Percentiles rank a stretch among this genome's conserved stretches.
phyloP scores from a whole-genome alignment of 2,888 invertebrate genomes.

The Lithosia quadra region DNA sequence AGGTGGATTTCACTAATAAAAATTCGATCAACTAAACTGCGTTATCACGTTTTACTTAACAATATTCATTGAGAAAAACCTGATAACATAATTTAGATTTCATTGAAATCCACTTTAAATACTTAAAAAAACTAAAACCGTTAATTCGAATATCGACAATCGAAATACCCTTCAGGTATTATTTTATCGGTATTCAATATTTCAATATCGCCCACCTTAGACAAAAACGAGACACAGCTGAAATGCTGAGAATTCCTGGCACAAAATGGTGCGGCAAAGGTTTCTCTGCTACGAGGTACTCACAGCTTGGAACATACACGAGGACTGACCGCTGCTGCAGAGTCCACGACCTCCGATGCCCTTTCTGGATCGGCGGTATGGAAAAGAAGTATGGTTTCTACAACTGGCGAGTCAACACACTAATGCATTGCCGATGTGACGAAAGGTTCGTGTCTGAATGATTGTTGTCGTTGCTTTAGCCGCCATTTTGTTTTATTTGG shows the following conservation, averaged over 20 bases:
- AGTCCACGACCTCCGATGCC: constrained; percentile 94
- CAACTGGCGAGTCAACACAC: constrained; percentile 96
- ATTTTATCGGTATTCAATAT: neutral
- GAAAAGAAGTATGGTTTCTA: constrained; percentile 94
- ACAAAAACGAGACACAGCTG: constrained; percentile 83
- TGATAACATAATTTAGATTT: neutral
- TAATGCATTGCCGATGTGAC: constrained; percentile 97
- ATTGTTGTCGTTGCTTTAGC: constrained; percentile 48
- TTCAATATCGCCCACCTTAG: constrained; percentile 57
- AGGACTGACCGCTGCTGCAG: constrained; percentile 95
- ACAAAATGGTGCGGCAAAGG: constrained; percentile 98
- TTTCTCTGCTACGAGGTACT: constrained; percentile 92
- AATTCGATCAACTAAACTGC: neutral
- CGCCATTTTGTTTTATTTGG: constrained; percentile 24
- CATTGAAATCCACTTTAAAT: neutral
- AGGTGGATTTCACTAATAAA: neutral
- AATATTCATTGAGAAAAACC: neutral
- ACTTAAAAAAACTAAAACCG: no score
- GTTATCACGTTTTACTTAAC: neutral
- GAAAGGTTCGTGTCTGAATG: constrained; percentile 89
- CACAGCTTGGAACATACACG: constrained; percentile 94
- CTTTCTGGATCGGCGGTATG: constrained; percentile 94
- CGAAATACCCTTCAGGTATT: neutral
- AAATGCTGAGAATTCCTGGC: constrained; percentile 94
- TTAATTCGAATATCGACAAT: neutral